A percentile compares a stretch with the other conserved stretches of the same genome.
phyloP scores from a whole-genome alignment of 2,113 vertebrate genomes.

The Scomber scombrus region DNA sequence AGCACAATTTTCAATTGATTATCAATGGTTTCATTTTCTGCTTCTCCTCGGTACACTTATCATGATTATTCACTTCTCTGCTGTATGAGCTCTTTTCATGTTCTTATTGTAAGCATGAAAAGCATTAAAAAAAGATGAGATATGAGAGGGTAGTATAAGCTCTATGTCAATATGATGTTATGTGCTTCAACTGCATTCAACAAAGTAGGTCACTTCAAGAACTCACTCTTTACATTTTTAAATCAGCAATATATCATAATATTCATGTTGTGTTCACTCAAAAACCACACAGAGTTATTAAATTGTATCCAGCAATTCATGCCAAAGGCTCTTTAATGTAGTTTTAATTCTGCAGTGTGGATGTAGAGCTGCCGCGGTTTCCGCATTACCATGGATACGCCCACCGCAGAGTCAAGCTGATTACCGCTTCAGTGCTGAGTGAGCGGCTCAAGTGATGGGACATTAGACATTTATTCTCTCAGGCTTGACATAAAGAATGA shows the following conservation, averaged over 20 bases:
- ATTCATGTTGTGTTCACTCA: neutral
- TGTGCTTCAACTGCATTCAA: neutral
- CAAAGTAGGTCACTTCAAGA: slow-evolving; percentile 19
- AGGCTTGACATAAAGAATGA: too few species aligned
- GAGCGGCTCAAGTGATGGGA: too few species aligned
- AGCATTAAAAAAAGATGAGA: neutral
- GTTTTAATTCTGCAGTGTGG: too few species aligned
- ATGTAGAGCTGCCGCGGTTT: too few species aligned
- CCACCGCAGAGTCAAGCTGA: too few species aligned
- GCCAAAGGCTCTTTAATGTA: neutral
- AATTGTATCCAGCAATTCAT: slow-evolving; percentile 27
- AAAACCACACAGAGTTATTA: slow-evolving; percentile 4
- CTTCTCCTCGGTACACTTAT: neutral
- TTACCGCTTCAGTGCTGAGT: too few species aligned
- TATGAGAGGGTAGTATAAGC: neutral
- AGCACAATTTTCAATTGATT: too few species aligned
- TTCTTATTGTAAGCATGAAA: neutral
- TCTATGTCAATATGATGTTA: neutral
- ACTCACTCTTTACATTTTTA: neutral
- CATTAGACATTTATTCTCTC: too few species aligned
- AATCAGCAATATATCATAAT: neutral
- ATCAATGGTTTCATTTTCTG: neutral
- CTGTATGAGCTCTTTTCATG: neutral
- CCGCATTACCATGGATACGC: too few species aligned
- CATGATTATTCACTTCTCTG: slow-evolving; percentile 2